These are phyloP conservation scores for Parapsyche elsis DNA, from an alignment of 1,140 invertebrate genomes.

Conservation along the genomic window DNA sequence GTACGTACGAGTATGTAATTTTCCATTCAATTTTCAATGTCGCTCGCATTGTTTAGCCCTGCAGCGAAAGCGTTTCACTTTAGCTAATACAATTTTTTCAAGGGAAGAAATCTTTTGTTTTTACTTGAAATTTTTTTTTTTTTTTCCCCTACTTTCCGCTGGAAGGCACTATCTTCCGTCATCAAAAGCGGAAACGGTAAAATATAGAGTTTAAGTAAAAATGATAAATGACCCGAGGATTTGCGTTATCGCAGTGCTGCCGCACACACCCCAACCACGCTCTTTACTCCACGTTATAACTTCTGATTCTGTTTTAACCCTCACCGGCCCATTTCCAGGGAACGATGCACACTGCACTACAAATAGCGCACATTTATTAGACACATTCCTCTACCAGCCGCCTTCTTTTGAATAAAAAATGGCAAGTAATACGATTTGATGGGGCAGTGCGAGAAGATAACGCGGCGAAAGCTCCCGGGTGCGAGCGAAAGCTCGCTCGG, in stretches of 20 bases:
- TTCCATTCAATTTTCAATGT: background rate
- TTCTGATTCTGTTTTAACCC: slow-evolving; percentile 29
- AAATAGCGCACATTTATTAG: slow-evolving; percentile 32
- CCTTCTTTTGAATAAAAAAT: too few species aligned
- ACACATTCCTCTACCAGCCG: background rate
- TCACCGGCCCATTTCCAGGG: background rate
- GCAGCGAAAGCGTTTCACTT: background rate
- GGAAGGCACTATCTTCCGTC: slow-evolving; percentile 14
- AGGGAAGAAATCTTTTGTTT: background rate
- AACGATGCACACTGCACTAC: slow-evolving; percentile 8
- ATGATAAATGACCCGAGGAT: slow-evolving; percentile 53
- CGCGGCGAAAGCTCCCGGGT: background rate
- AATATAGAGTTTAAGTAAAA: slow-evolving; percentile 52
- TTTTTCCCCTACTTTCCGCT: background rate
- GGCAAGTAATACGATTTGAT: background rate
- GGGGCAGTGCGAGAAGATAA: background rate
- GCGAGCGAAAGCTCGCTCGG: background rate
- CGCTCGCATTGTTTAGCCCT: too few species aligned
- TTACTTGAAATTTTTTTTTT: background rate
- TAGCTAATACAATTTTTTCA: background rate
- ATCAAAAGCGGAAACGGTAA: slow-evolving; percentile 22
- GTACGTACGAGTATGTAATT: background rate
- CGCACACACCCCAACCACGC: background rate
- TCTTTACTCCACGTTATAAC: slow-evolving; percentile 31
- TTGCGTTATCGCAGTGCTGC: slow-evolving; percentile 39